Evolutionary conservation across 2,113 vertebrate genomes (phyloP).

Genomic region (Atlantisia rogersi): DNA sequence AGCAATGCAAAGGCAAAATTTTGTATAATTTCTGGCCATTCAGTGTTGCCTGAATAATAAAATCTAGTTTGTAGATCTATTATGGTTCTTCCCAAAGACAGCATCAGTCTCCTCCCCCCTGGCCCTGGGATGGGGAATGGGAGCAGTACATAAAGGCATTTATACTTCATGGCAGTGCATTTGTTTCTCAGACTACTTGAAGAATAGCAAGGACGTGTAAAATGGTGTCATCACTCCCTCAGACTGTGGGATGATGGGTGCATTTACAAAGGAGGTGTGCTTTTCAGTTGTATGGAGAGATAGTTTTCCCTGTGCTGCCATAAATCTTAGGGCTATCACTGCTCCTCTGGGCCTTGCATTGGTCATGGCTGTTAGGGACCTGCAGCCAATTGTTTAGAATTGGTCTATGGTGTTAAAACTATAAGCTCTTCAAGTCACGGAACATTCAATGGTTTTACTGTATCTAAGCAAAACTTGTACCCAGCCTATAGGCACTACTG

Average conservation of each 20-base stretch:
- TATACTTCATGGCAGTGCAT: not conserved
- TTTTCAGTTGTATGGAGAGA: not conserved
- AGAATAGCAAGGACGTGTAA: not conserved
- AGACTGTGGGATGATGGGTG: not conserved
- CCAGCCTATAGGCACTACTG: not conserved
- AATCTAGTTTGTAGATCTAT: not conserved
- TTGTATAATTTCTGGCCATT: not conserved
- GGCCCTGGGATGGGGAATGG: not conserved
- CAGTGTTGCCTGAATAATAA: not conserved
- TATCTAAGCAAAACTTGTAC: not conserved
- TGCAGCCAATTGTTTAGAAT: not conserved
- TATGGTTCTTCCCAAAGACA: not conserved
- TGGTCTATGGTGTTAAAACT: not conserved
- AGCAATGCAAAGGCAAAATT: not conserved
- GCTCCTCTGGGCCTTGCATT: not conserved
- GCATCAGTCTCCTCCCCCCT: fast-evolving
- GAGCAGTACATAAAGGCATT: not conserved
- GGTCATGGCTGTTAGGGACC: not conserved
- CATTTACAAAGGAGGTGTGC: not conserved
- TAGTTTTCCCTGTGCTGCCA: not conserved
- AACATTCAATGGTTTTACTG: not conserved
- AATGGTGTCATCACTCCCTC: not conserved
- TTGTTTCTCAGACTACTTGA: not conserved
- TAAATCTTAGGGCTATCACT: not conserved
- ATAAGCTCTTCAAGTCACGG: not conserved